These are phyloP conservation scores for Hydrozoanthus gracilis DNA, from an alignment of 92 coral and sea anemone species.

Conservation along the genomic window DNA sequence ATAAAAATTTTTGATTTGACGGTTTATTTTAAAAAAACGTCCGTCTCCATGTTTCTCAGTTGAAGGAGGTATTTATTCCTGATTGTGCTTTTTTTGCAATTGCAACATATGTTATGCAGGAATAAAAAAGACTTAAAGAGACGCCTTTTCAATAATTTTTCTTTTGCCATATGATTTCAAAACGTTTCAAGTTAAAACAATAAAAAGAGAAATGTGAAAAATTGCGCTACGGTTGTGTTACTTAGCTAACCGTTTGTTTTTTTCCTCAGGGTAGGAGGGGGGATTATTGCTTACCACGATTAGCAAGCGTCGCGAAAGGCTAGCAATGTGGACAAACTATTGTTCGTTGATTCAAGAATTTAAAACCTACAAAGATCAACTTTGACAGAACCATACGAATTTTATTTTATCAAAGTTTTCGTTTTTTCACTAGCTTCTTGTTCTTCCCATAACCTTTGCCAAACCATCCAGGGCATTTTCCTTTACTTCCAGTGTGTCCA, in stretches of 20 bases:
- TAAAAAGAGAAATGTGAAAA: neutral
- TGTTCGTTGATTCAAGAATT: neutral
- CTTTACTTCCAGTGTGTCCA: conserved; percentile 43
- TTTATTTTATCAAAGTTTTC: conserved; percentile 65
- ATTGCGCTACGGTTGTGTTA: neutral
- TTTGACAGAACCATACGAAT: conserved; percentile 3
- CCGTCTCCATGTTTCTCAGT: neutral
- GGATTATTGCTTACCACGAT: neutral
- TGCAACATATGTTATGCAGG: neutral
- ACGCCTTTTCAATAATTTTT: conserved; percentile 2
- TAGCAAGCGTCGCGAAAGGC: neutral
- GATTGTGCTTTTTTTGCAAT: neutral
- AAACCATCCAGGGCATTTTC: conserved; percentile 92
- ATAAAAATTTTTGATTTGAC: neutral
- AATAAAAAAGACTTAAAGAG: neutral
- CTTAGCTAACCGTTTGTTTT: neutral
- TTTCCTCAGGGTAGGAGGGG: neutral
- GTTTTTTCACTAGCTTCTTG: conserved; percentile 80
- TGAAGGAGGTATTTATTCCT: neutral
- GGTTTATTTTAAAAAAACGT: neutral
- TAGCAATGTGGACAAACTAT: neutral
- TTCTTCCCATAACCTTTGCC: conserved; percentile 92
- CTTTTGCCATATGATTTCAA: neutral
- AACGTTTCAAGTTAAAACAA: neutral
- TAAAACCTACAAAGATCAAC: neutral